These are phyloP conservation scores for Dryoscopus gambensis DNA, from an alignment of 2,113 vertebrate species.

Conservation along the genomic window DNA sequence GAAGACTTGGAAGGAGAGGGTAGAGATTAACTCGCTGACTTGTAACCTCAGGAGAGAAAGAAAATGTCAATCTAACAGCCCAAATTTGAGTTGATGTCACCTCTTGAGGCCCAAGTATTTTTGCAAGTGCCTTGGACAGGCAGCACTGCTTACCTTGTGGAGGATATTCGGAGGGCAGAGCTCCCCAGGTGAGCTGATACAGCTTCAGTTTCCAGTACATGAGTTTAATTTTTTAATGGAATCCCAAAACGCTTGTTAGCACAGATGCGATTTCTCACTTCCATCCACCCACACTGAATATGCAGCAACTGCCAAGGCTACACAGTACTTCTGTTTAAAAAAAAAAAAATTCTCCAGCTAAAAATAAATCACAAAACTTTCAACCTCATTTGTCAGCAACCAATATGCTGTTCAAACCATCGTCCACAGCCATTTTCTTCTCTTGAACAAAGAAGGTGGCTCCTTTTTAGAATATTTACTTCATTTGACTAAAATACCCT, in stretches of 20 bases:
- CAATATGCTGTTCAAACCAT: background rate
- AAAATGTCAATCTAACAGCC: background rate
- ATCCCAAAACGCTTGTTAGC: constrained; percentile 21
- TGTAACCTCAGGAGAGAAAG: background rate
- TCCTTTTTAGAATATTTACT: constrained; percentile 3
- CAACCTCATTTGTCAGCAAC: constrained; percentile 7
- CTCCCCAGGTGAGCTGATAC: constrained; percentile 18
- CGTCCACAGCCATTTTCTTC: constrained; percentile 14
- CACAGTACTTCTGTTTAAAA: background rate
- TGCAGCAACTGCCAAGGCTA: constrained; percentile 37
- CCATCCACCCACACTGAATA: constrained; percentile 34
- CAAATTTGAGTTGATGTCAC: background rate
- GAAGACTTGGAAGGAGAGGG: background rate
- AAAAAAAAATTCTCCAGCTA: constrained; percentile 38
- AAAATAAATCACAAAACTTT: constrained; percentile 29
- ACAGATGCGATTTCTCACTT: background rate
- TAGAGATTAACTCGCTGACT: background rate
- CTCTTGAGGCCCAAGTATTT: background rate
- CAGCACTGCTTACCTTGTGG: constrained; percentile 27
- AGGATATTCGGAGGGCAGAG: constrained; percentile 1
- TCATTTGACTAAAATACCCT: background rate
- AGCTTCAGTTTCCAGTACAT: constrained; percentile 52
- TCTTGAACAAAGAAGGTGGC: background rate
- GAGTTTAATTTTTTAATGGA: constrained; percentile 39
- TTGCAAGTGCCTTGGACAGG: background rate